phyloP scores from a whole-genome alignment of 2,797 vertebrate genomes.

The Brachymystax lenok region DNA sequence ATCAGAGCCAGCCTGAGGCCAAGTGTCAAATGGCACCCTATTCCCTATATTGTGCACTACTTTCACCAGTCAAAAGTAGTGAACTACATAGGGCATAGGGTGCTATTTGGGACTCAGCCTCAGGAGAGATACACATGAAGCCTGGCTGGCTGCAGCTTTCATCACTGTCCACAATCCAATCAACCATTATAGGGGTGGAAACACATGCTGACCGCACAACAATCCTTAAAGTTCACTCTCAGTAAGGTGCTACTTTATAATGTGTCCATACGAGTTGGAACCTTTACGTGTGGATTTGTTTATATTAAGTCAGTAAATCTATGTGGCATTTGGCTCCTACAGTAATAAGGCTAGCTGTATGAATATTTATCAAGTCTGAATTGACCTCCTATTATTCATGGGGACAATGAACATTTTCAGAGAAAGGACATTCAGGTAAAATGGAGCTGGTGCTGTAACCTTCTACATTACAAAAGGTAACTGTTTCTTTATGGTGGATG shows the following conservation, averaged over 20 bases:
- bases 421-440: background rate
- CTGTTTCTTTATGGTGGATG: background rate
- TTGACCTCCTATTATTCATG: constrained; percentile 11
- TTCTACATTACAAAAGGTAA: background rate
- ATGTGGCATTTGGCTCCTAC: constrained; percentile 9
- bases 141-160: constrained; percentile 43
- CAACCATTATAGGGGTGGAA: constrained; percentile 47
- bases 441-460: background rate
- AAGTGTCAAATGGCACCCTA: background rate
- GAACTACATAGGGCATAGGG: background rate
- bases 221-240: constrained; percentile 30
- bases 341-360: constrained; percentile 20
- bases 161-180: constrained; percentile 42
- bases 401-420: background rate
- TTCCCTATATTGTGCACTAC: background rate
- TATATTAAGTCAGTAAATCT: constrained; percentile 22
- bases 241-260: background rate
- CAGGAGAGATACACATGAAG: constrained; percentile 48
- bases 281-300: constrained; percentile 14
- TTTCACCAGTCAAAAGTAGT: background rate
- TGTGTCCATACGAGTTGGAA: too few relatives aligned
- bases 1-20: constrained; percentile 36
- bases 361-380: constrained; percentile 31
- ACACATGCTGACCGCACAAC: constrained; percentile 47
- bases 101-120: constrained; percentile 35